phyloP scores from a whole-genome alignment of 2,113 vertebrate genomes.

The Campylomormyrus numenius region DNA sequence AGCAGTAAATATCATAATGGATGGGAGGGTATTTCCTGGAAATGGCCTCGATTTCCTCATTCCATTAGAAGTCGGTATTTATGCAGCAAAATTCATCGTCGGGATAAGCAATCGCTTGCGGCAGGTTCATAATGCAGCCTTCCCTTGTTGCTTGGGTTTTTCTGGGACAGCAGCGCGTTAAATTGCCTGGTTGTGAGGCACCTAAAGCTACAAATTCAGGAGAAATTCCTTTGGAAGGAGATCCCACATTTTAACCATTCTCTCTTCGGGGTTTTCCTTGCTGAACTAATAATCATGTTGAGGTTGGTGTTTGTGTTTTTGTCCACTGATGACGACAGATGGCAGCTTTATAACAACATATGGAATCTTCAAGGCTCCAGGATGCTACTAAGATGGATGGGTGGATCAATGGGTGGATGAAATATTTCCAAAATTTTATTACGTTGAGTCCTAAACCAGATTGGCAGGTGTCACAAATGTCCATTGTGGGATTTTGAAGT shows the following conservation, averaged over 20 bases:
- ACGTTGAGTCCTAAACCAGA: neutral
- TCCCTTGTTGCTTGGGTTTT: neutral
- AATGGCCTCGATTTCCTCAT: neutral
- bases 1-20: neutral
- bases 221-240: neutral
- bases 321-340: neutral
- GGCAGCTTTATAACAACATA: neutral
- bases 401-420: neutral
- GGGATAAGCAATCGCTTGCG: neutral
- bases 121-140: neutral
- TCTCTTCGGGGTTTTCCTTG: neutral
- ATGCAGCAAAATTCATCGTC: neutral
- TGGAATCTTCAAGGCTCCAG: neutral
- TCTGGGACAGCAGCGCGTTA: neutral
- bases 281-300: neutral
- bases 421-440: neutral
- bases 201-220: neutral
- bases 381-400: neutral
- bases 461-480: neutral
- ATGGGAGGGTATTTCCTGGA: neutral
- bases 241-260: neutral
- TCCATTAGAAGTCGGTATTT: neutral
- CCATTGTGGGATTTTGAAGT: neutral
- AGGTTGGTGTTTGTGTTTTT: neutral
- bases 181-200: neutral